A percentile compares a stretch with the other conserved stretches of the same genome.
phyloP scores from a whole-genome alignment of 2,113 vertebrate genomes.

The Gopherus evgoodei region DNA sequence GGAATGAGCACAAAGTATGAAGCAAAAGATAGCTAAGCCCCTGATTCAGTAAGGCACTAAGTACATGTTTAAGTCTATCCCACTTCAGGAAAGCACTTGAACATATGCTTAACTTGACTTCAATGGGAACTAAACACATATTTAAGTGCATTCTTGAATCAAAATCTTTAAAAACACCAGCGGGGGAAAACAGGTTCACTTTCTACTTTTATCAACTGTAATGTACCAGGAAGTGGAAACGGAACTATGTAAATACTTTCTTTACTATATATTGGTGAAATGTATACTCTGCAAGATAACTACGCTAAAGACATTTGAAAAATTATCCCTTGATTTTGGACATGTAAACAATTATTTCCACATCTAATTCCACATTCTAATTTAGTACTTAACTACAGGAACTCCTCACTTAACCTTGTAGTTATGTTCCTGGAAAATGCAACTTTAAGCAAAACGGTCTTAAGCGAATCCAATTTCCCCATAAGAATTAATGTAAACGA shows the following conservation, averaged over 20 bases:
- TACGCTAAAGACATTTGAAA: rapidly evolving
- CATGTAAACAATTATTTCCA: neutral
- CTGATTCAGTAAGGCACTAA: neutral
- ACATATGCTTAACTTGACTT: neutral
- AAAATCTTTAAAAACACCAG: neutral
- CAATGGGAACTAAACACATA: neutral
- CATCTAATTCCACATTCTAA: neutral
- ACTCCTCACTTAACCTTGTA: too few species aligned
- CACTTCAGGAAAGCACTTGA: neutral
- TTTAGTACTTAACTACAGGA: neutral
- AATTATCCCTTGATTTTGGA: neutral
- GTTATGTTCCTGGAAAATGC: too few species aligned
- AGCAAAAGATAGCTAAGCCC: neutral
- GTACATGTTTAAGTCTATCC: too few species aligned
- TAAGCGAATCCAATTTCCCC: too few species aligned
- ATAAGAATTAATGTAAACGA: too few species aligned
- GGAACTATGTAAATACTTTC: rapidly evolving
- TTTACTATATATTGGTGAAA: neutral
- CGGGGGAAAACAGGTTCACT: neutral
- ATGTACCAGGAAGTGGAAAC: neutral
- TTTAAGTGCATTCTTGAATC: neutral
- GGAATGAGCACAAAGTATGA: neutral
- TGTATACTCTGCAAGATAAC: neutral
- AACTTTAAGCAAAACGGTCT: too few species aligned
- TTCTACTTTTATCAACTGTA: neutral